Evolutionary conservation across 2,113 vertebrate species (phyloP).

Genomic region (Psephotus haematonotus): DNA sequence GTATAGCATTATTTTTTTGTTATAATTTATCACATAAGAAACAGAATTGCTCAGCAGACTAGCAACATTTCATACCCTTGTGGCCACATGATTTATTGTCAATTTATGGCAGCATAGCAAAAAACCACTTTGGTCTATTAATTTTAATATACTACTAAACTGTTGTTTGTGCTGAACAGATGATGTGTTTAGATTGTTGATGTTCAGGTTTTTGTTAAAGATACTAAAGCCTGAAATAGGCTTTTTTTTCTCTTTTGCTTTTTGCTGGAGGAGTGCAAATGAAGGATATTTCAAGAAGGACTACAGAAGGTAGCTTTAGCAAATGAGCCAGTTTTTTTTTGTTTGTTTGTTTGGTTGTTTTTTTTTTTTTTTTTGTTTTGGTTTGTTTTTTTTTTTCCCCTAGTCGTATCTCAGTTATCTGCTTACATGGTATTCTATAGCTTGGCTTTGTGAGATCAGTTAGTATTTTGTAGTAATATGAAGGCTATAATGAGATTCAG

Average conservation of each 20-base stretch:
- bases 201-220: neutral
- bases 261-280: neutral
- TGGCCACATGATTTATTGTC: neutral
- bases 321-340: neutral
- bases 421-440: neutral
- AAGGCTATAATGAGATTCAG: neutral
- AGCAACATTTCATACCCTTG: neutral
- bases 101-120: neutral
- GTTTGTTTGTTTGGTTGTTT: no score
- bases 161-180: neutral
- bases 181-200: neutral
- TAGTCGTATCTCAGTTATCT: neutral
- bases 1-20: neutral
- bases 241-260: neutral
- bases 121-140: neutral
- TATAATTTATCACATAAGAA: neutral
- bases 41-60: neutral
- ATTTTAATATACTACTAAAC: neutral
- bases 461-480: neutral
- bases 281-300: neutral
- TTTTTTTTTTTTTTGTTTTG: neutral
- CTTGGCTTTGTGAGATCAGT: neutral
- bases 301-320: neutral
- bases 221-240: neutral
- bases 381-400: neutral